Evolutionary conservation across 2,113 vertebrate species (phyloP).

Genomic region (Phaetusa simplex): DNA sequence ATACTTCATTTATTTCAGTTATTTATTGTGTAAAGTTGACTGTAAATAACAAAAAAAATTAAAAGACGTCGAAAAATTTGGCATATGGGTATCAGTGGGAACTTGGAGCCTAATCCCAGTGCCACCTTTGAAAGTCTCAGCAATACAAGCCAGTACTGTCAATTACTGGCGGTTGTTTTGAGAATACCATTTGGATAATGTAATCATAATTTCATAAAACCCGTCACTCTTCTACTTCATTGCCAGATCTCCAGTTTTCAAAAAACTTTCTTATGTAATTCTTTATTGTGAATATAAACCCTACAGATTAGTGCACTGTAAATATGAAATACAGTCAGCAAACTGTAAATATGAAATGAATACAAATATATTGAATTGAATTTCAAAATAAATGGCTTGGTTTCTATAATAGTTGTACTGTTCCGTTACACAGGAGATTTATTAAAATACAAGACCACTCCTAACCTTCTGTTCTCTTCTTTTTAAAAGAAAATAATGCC

Average conservation of each 20-base stretch:
- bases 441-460: background rate
- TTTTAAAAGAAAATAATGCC: background rate
- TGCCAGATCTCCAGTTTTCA: background rate
- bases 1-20: background rate
- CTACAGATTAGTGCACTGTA: background rate
- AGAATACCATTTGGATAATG: background rate
- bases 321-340: background rate
- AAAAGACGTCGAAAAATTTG: background rate
- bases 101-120: background rate
- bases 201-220: background rate
- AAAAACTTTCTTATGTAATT: background rate
- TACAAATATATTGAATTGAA: background rate
- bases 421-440: background rate
- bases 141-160: background rate
- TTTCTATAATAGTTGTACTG: background rate
- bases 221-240: background rate
- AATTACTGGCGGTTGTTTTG: background rate
- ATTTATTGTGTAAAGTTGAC: background rate
- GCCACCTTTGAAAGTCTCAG: background rate
- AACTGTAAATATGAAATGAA: background rate
- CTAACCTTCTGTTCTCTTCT: background rate
- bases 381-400: background rate
- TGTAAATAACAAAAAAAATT: background rate
- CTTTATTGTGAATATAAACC: background rate
- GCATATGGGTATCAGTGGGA: background rate